Conservation (phyloP, 2,113 vertebrate species). For the Copsychus sechellarum region DNA sequence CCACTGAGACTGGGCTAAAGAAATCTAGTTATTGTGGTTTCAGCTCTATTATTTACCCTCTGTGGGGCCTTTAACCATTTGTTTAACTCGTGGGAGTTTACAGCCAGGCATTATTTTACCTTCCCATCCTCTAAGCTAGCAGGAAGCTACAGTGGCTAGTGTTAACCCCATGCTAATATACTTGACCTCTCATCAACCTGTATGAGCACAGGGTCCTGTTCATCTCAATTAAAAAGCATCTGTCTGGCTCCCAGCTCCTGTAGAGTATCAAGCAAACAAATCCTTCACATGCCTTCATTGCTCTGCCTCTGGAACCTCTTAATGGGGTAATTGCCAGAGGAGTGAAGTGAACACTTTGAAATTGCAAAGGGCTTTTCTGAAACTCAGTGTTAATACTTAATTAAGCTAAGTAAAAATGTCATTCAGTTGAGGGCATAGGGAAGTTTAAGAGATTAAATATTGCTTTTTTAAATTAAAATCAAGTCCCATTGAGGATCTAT, state of each 20-base stretch:
- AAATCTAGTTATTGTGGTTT: not conserved
- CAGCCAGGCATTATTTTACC: not conserved
- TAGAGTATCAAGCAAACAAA: not conserved
- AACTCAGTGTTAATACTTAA: not conserved
- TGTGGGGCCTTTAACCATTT: not conserved
- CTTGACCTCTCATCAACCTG: not conserved
- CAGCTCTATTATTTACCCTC: not conserved
- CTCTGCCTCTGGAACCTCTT: not conserved
- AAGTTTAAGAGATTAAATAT: not conserved
- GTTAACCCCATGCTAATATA: not conserved
- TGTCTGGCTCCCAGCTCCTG: not conserved
- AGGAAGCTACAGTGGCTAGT: not conserved
- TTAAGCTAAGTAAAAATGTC: not conserved
- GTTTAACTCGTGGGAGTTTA: not conserved
- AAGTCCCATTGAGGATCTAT: not conserved
- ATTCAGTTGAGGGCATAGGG: not conserved
- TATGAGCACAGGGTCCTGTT: not conserved
- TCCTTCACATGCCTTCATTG: fast-evolving
- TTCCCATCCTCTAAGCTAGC: not conserved
- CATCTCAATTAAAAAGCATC: not conserved
- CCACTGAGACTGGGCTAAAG: not conserved
- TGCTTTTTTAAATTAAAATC: not conserved
- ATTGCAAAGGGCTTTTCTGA: not conserved
- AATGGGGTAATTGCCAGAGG: not conserved
- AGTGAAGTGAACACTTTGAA: not conserved